phyloP scores from a whole-genome alignment of 2,888 invertebrate species.

The Drosophila nr. perissopoda region DNA sequence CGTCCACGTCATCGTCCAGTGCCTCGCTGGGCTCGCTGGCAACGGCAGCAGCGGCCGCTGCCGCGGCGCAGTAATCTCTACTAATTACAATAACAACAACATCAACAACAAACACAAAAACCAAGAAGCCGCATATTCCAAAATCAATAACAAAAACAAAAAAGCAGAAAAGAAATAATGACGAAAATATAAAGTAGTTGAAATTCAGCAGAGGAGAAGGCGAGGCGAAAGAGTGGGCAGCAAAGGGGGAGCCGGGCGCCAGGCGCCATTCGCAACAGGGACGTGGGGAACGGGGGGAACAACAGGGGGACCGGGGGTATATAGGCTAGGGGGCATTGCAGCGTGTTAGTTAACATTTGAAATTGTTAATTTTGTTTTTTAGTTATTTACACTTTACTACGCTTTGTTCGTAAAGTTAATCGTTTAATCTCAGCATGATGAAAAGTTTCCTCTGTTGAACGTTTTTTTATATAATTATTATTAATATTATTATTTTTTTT shows the following conservation, averaged over 20 bases:
- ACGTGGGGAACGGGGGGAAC: not conserved
- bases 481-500: slow-evolving; percentile 18
- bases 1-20: slow-evolving; percentile 75
- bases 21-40: slow-evolving; percentile 67
- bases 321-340: slow-evolving; percentile 39
- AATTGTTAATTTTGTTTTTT: slow-evolving; percentile 69
- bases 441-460: slow-evolving; percentile 44
- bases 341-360: slow-evolving; percentile 51
- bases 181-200: not conserved
- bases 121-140: slow-evolving; percentile 53
- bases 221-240: not conserved
- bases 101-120: slow-evolving; percentile 12
- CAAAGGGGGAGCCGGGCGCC: slow-evolving; percentile 44
- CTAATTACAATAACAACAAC: slow-evolving; percentile 9
- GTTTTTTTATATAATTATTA: slow-evolving; percentile 33
- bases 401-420: slow-evolving; percentile 30
- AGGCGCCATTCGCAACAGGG: slow-evolving; percentile 44
- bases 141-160: slow-evolving; percentile 38
- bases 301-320: not conserved
- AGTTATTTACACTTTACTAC: slow-evolving; percentile 48
- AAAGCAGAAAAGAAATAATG: not conserved
- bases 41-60: slow-evolving; percentile 66
- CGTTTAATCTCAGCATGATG: slow-evolving; percentile 45
- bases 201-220: slow-evolving; percentile 11
- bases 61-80: slow-evolving; percentile 64